A percentile compares a stretch with the other conserved stretches of the same genome.
Evolutionary conservation across 2,113 vertebrate genomes (phyloP).

Genomic region (Aplodontia rufa): DNA sequence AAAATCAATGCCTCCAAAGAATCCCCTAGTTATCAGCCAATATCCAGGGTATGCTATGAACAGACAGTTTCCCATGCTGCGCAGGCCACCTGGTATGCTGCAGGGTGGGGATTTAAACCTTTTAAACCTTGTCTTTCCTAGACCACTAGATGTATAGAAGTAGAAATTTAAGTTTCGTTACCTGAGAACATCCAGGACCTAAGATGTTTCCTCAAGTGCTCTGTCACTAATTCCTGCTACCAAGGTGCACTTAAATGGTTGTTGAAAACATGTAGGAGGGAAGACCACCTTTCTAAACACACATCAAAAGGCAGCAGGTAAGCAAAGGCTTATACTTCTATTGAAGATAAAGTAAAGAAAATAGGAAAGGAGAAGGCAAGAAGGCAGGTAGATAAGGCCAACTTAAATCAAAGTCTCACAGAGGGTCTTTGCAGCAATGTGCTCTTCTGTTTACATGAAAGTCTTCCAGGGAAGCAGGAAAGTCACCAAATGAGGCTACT

Average conservation of each 20-base stretch:
- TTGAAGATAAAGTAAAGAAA: background rate
- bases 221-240: background rate
- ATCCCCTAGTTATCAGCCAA: background rate
- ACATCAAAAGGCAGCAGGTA: background rate
- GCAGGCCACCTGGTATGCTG: background rate
- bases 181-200: background rate
- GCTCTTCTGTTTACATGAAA: background rate
- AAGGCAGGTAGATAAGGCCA: background rate
- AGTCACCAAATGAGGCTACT: background rate
- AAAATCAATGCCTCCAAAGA: background rate
- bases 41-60: background rate
- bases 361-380: background rate
- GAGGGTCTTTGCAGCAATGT: background rate
- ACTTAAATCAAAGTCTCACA: background rate
- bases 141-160: background rate
- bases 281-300: background rate
- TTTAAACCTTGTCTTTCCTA: background rate
- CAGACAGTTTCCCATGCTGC: background rate
- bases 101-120: background rate
- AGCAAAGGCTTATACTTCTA: background rate
- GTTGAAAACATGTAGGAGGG: background rate
- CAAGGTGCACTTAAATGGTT: background rate
- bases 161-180: background rate
- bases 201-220: background rate
- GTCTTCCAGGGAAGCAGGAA: background rate